Conservation (phyloP, 2,113 vertebrate species). For the Orientallactaga bullata region DNA sequence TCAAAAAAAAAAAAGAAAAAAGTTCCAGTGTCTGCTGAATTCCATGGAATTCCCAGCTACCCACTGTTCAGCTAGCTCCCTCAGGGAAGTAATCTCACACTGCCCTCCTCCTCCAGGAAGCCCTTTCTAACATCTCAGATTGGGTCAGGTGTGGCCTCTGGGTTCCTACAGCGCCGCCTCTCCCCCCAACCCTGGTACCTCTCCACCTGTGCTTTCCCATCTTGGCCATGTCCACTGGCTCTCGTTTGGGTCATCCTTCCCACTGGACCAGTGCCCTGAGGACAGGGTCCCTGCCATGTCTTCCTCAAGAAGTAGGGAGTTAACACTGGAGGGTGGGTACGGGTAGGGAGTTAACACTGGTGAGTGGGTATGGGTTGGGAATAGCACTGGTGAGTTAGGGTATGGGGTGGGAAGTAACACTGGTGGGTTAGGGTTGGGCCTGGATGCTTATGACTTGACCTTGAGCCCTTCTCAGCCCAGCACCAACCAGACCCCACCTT, state of each 20-base stretch:
- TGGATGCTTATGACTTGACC: background rate
- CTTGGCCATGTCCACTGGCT: background rate
- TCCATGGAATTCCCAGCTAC: background rate
- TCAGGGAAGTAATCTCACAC: background rate
- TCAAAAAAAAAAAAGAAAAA: background rate
- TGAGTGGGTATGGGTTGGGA: no score
- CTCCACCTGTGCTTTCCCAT: no score
- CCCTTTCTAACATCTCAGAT: background rate
- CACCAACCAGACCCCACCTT: background rate
- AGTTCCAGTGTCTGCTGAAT: background rate
- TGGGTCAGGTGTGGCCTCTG: background rate
- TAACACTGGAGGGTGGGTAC: no score
- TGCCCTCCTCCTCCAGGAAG: background rate
- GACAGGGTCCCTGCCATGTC: no score
- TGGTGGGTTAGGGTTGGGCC: no score
- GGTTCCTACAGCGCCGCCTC: background rate
- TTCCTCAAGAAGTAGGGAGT: no score
- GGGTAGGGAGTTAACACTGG: no score
- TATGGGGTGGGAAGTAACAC: no score
- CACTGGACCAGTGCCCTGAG: no score
- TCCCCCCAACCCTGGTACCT: background rate
- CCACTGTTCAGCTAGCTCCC: background rate
- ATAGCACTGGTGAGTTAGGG: no score
- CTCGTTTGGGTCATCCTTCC: no score
- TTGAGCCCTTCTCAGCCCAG: background rate